Evolutionary conservation across 1,140 invertebrate genomes (phyloP).

Genomic region (Zaprionus camerounensis): DNA sequence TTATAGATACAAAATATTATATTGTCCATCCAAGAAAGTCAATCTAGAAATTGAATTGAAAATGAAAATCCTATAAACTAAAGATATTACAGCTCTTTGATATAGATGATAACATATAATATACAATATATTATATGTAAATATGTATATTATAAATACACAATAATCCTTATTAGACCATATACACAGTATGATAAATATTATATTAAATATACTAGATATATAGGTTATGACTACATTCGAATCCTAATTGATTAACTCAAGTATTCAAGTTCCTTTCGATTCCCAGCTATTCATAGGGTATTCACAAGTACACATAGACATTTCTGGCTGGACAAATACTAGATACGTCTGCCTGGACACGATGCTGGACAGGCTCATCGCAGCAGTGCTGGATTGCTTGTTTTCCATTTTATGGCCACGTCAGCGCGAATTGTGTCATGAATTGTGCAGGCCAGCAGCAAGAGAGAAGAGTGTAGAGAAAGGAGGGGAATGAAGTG

Average conservation of each 20-base stretch:
- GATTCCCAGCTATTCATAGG: neutral
- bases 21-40: no score
- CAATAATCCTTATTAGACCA: no score
- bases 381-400: slow-evolving; percentile 12
- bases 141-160: no score
- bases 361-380: neutral
- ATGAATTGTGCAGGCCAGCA: slow-evolving; percentile 33
- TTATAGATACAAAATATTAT: no score
- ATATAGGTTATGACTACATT: neutral
- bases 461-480: neutral
- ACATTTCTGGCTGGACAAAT: neutral
- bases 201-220: neutral
- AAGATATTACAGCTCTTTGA: no score
- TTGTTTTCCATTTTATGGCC: slow-evolving; percentile 50
- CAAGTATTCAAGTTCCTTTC: no score
- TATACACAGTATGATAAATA: neutral
- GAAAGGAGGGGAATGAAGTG: neutral
- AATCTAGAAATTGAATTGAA: no score
- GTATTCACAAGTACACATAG: neutral
- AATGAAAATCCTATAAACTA: no score
- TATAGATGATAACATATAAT: no score
- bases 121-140: no score
- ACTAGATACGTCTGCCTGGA: neutral
- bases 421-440: slow-evolving; percentile 57
- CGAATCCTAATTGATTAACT: no score